Base-by-base conservation (phyloP, 2,888 invertebrate species). In the Formica aserva region DNA sequence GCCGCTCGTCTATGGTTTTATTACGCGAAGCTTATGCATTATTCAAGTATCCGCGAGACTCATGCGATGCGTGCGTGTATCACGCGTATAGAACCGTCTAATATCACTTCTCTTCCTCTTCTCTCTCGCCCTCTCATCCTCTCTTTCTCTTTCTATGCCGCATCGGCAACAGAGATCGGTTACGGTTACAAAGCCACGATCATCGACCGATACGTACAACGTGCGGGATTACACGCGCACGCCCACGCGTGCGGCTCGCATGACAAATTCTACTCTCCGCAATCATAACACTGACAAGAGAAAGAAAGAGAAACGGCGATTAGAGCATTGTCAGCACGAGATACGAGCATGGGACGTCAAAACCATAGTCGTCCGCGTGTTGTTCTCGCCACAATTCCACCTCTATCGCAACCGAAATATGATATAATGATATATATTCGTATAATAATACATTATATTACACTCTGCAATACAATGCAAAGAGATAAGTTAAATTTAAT, bases 221-320 rank as follows among this genome's bases (percentile, higher is more conserved):
- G 26, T 78, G 57, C 65, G 65, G 78, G 55, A 65, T 82, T 60
- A 69, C 69, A 69, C 41, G 57, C 13, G 55, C n/a, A 13, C 66
- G 77, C 81, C 76, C 81, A 88, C 88, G 83, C 76, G 83, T 77
- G 80, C 83, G 78, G 48, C 38, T 63, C 83, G 29, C 80, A 74
- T 81, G 89, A 86, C 88, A 86, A 88, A 88, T 88, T 88, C 80
- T 71, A 78, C 82, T 78, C 83, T 76, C 81, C 38, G 72, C 78
- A 84, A 86, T 88, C 82, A 77, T 84, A 83, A 88, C 83, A 71
- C 78, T 62, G 71, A 57, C 66, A 80, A 52, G 69, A 67, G 86
- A 60, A 18, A 48, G 48, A 5, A 4, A 48, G 48, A 18, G 48
- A 18, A 1, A 48, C 1, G 62, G 69, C 83, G 78, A 78, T 80